Percentiles rank a stretch among this genome's conserved stretches.
These are phyloP conservation scores for Leptinotarsa rubiginosa DNA, from an alignment of 2,888 invertebrate species.

Conservation along the genomic window DNA sequence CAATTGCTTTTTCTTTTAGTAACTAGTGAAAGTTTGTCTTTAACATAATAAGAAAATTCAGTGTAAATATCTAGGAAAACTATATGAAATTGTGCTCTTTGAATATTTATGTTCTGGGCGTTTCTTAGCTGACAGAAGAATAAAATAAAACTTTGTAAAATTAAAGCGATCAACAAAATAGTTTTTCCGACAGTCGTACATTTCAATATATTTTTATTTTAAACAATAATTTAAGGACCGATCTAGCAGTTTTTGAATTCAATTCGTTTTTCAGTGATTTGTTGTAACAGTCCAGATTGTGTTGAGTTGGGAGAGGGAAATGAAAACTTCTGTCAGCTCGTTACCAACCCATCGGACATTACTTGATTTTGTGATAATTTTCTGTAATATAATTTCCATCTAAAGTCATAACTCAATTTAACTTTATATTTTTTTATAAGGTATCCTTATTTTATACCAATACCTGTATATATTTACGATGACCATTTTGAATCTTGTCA, in stretches of 20 bases:
- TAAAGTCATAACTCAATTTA: conserved; percentile 56
- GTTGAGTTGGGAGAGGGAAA: not conserved
- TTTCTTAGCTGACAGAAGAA: conserved; percentile 16
- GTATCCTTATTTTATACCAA: conserved; percentile 37
- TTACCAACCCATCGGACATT: conserved; percentile 22
- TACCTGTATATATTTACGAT: conserved; percentile 44
- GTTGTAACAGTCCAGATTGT: not conserved
- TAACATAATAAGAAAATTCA: conserved; percentile 53
- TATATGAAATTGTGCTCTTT: conserved; percentile 54
- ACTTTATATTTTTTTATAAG: conserved; percentile 42
- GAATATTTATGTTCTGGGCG: conserved; percentile 26
- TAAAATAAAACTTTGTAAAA: not conserved
- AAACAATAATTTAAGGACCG: not conserved
- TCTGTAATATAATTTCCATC: conserved; percentile 46
- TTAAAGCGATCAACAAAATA: not conserved
- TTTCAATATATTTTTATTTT: not conserved
- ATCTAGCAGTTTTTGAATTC: not conserved
- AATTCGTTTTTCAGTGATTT: not conserved
- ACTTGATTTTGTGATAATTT: conserved; percentile 53
- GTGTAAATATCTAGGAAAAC: conserved; percentile 60
- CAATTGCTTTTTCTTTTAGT: conserved; percentile 53
- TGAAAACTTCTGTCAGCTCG: conserved; percentile 8
- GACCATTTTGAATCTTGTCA: conserved; percentile 33
- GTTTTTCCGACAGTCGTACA: too few species aligned
- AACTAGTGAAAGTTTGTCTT: conserved; percentile 56